A percentile compares a stretch with the other conserved stretches of the same genome.
phyloP scores from a whole-genome alignment of 2,797 vertebrate genomes.

The Coreius guichenoti region DNA sequence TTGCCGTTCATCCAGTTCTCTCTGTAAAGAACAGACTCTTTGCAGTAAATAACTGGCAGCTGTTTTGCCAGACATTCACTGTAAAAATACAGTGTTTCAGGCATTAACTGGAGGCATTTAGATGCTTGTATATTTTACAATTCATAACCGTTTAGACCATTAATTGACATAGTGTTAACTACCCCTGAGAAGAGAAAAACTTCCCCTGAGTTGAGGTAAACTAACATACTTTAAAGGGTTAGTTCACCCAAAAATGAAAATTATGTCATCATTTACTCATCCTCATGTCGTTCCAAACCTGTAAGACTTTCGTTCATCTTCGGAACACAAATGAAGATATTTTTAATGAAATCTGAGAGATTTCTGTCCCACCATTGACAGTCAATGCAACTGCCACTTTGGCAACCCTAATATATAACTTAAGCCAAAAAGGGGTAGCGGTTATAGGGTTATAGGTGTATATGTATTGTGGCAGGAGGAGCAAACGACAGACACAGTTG shows the following conservation, averaged over 20 bases:
- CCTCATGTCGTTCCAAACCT: not conserved
- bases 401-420: too few species aligned
- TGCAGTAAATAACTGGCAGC: not conserved
- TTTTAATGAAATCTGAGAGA: not conserved
- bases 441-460: too few species aligned
- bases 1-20: not conserved
- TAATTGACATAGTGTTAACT: not conserved
- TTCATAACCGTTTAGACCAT: not conserved
- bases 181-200: not conserved
- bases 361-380: too few species aligned
- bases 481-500: too few species aligned
- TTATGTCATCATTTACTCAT: not conserved
- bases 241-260: not conserved
- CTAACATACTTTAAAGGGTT: not conserved
- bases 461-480: too few species aligned
- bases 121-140: slow-evolving; percentile 1
- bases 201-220: not conserved
- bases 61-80: not conserved
- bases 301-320: not conserved
- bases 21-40: not conserved
- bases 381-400: too few species aligned
- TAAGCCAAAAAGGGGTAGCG: too few species aligned
- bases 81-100: not conserved
- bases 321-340: not conserved
- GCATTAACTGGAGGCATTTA: not conserved